Percentiles rank a stretch among this genome's conserved stretches.
Evolutionary conservation across 2,888 invertebrate genomes (phyloP).

Genomic region (Anaspis maculata): DNA sequence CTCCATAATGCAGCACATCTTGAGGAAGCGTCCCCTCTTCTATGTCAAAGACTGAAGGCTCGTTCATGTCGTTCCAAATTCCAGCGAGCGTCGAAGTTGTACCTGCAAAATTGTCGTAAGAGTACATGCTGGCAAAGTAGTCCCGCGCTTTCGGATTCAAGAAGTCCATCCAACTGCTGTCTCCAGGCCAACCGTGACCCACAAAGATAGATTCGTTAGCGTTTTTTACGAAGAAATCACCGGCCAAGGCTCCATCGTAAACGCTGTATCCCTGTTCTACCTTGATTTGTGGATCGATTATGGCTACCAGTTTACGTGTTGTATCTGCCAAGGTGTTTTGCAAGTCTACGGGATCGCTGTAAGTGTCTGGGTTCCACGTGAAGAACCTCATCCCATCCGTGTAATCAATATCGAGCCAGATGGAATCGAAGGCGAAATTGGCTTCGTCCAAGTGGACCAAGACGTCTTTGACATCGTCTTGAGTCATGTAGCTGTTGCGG

Average conservation of each 20-base stretch:
- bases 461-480: conserved; percentile 78
- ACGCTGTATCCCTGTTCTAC: conserved; percentile 9
- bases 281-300: conserved; percentile 95
- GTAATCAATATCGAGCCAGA: conserved; percentile 98
- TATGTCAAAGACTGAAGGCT: conserved; percentile 88
- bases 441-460: conserved; percentile 74
- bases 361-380: conserved; percentile 87
- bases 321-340: conserved; percentile 41
- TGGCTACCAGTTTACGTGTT: conserved; percentile 79
- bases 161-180: conserved; percentile 8
- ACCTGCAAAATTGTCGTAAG: conserved; percentile 48
- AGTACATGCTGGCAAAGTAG: conserved; percentile 60
- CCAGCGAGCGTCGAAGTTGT: conserved; percentile 48
- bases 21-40: conserved; percentile 5
- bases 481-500: conserved; percentile 60
- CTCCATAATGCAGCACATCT: conserved; percentile 54
- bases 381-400: conserved; percentile 90
- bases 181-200: conserved; percentile 35
- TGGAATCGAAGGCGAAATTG: conserved; percentile 86
- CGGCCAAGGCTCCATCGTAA: conserved; percentile 49
- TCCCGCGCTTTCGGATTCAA: conserved; percentile 65
- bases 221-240: conserved; percentile 76
- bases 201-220: conserved; percentile 84
- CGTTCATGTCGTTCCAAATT: conserved; percentile 99
- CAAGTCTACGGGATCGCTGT: conserved; percentile 79